A percentile compares a stretch with the other conserved stretches of the same genome.
phyloP scores from a whole-genome alignment of 1,140 invertebrate species.

The Sinonovacula constricta region DNA sequence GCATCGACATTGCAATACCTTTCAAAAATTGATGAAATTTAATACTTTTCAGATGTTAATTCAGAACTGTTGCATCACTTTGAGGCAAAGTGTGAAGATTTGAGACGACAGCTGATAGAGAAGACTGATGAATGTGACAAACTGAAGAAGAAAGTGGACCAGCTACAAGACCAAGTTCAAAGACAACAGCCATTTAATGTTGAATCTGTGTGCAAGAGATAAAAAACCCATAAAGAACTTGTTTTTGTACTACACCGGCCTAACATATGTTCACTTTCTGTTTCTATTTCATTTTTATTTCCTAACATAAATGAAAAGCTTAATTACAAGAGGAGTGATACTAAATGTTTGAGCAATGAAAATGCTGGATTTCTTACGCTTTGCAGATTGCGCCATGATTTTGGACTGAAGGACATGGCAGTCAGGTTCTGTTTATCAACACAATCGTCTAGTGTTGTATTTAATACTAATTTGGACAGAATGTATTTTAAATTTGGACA shows the following conservation, averaged over 20 bases:
- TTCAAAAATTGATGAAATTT: too few species aligned
- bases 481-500: constrained; percentile 50
- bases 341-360: background rate
- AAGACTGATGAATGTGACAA: too few species aligned
- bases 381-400: constrained; percentile 17
- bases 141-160: too few species aligned
- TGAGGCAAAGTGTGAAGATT: too few species aligned
- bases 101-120: too few species aligned
- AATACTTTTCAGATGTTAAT: too few species aligned
- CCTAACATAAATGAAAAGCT: background rate
- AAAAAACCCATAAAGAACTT: too few species aligned
- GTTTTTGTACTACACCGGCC: constrained; percentile 44
- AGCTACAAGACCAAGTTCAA: too few species aligned
- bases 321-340: constrained; percentile 3
- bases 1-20: too few species aligned
- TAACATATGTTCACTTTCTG: constrained; percentile 17
- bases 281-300: constrained; percentile 22
- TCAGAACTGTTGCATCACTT: too few species aligned
- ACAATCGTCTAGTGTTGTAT: constrained; percentile 37
- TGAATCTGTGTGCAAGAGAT: too few species aligned
- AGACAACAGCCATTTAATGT: too few species aligned
- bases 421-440: constrained; percentile 17
- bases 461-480: constrained; percentile 45
- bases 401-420: constrained; percentile 24
- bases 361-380: constrained; percentile 24